Base-by-base conservation (phyloP, 23 tunicate species). In the Trididemnum nubilum region DNA sequence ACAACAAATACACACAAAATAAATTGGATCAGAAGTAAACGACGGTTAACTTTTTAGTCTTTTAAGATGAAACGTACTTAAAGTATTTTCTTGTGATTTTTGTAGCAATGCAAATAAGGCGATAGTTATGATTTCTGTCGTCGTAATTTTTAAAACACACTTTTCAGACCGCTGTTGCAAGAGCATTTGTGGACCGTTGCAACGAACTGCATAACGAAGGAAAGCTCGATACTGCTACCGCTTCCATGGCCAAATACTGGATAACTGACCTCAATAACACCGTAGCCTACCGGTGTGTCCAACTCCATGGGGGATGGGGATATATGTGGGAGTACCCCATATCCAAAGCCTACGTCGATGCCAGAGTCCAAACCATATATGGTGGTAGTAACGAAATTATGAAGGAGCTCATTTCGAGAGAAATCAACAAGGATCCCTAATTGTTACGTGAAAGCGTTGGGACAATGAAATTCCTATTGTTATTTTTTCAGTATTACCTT, bases 301-400 rank as follows among this genome's bases (percentile, higher is more conserved):
- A 96, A 54, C 54, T 96, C 57, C 89, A 87, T 34, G 99, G 99
- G 4, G 99, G 99, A 7, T 91, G 94, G 93, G 99, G 99, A 12
- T 96, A 69, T 83, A 96, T 96, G 99, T 84, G 89, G 92, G 99
- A 96, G 71, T 96, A 96, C 76, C 99, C 99, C 31, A 83, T 96
- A 29, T 77, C 92, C 34, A 83, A 61, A 73, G 97, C 99, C 0
- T 96, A 91, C 79, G 92, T 84, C 36, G 99, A 96, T 49, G 96
- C 93, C 49, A 66, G 99, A 9, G 92, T 96, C 0, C 97, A 92
- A 35, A 80, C 96, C 76, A 90, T 96, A 9, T 96, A 96, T 64
- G 99, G 99, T 1, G 99, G 99, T 23, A 92, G 89, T 65, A 96
- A 96, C 66, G 99, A 96, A 67, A 96, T 96, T 59, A 96, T 96